These are phyloP conservation scores for Sapayoa aenigma DNA, from an alignment of 2,113 vertebrate genomes.

Conservation along the genomic window DNA sequence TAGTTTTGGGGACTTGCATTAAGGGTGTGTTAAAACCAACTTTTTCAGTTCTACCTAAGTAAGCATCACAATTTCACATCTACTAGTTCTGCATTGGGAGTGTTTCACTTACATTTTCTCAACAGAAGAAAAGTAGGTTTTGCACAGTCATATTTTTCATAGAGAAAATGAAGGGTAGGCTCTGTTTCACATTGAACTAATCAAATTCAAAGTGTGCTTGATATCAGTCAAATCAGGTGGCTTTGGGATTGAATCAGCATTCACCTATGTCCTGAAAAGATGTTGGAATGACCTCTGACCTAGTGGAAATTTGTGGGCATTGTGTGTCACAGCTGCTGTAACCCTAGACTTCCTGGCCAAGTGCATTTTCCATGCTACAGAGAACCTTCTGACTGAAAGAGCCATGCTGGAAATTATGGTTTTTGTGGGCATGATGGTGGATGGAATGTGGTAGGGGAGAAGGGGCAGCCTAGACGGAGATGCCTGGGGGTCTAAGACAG, in stretches of 20 bases:
- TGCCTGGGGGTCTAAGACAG: background rate
- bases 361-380: background rate
- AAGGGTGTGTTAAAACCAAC: background rate
- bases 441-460: background rate
- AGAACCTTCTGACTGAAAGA: background rate
- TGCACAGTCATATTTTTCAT: background rate
- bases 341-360: background rate
- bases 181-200: background rate
- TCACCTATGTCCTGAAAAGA: background rate
- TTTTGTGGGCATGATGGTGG: fast-evolving
- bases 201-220: background rate
- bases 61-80: background rate
- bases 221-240: background rate
- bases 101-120: background rate
- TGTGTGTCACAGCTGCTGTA: background rate
- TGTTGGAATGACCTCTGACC: background rate
- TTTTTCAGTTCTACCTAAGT: background rate
- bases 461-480: background rate
- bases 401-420: background rate
- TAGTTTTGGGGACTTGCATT: background rate
- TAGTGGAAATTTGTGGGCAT: background rate
- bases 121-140: background rate
- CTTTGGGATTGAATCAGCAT: background rate
- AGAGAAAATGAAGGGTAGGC: background rate
- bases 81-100: background rate